Percentiles rank a stretch among this genome's conserved stretches.
Evolutionary conservation across 2,113 vertebrate species (phyloP).

Genomic region (Dendrocopos noguchii): DNA sequence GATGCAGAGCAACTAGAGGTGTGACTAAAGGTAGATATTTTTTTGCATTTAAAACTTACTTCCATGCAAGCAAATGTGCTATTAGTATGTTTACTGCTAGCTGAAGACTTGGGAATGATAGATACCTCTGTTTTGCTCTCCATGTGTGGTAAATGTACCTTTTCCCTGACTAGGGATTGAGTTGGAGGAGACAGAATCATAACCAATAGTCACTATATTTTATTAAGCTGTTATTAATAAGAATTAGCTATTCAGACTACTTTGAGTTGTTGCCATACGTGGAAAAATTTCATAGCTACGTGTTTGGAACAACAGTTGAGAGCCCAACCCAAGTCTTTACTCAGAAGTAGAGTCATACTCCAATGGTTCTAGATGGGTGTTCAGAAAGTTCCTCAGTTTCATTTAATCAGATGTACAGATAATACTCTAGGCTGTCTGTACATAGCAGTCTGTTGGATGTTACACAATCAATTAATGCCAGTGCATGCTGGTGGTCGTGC

Average conservation of each 20-base stretch:
- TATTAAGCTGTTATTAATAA: neutral
- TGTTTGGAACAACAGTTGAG: neutral
- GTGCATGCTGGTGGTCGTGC: neutral
- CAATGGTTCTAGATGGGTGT: neutral
- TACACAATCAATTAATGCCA: neutral
- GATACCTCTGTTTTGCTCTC: neutral
- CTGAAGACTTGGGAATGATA: neutral
- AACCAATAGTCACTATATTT: neutral
- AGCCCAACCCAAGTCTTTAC: neutral
- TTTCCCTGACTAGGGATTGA: neutral
- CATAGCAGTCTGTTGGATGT: fast-evolving
- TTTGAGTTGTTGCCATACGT: neutral
- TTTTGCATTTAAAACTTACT: neutral
- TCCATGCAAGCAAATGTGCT: neutral
- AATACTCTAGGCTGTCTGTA: neutral
- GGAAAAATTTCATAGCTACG: neutral
- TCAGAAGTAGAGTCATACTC: neutral
- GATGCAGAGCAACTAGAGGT: slow-evolving; percentile 91
- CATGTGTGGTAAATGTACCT: neutral
- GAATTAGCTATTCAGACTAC: neutral
- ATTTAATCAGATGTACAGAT: neutral
- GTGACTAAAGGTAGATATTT: slow-evolving; percentile 87
- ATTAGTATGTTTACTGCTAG: neutral
- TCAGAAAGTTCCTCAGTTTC: neutral
- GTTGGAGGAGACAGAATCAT: neutral